Percentiles rank a stretch among this genome's conserved stretches.
Evolutionary conservation across 2,797 vertebrate species (phyloP).

Genomic region (Macrochelys suwanniensis): DNA sequence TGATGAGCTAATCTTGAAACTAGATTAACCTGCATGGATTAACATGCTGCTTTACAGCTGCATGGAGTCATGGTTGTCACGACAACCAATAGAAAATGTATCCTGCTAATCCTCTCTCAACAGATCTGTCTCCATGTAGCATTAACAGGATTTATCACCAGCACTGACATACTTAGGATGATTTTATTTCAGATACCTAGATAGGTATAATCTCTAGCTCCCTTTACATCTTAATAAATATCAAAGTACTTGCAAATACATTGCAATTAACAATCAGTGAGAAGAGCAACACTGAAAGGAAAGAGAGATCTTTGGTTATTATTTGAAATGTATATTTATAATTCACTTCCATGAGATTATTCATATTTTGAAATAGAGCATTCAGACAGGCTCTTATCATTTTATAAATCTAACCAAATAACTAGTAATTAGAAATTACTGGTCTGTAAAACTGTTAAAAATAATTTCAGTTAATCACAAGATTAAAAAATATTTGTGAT

Average conservation of each 20-base stretch:
- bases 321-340: not conserved
- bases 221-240: not conserved
- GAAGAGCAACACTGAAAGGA: not conserved
- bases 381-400: not conserved
- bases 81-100: slow-evolving; percentile 62
- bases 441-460: too few relatives aligned
- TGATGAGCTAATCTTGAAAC: slow-evolving; percentile 57
- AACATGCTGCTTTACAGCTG: not conserved
- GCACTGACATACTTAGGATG: not conserved
- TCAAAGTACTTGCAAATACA: not conserved
- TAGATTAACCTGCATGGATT: slow-evolving; percentile 55
- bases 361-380: not conserved
- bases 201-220: not conserved
- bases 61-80: slow-evolving; percentile 44
- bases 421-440: not conserved
- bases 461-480: too few relatives aligned
- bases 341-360: not conserved
- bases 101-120: not conserved
- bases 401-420: not conserved
- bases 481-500: too few relatives aligned
- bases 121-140: not conserved
- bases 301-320: not conserved
- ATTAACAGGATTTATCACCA: slow-evolving; percentile 9
- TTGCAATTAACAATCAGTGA: not conserved
- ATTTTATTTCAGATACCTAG: not conserved